Evolutionary conservation across 2,797 vertebrate genomes (phyloP), one percentile per base, ranked within the genome.

Genomic region (Denticeps clupeoides): DNA sequence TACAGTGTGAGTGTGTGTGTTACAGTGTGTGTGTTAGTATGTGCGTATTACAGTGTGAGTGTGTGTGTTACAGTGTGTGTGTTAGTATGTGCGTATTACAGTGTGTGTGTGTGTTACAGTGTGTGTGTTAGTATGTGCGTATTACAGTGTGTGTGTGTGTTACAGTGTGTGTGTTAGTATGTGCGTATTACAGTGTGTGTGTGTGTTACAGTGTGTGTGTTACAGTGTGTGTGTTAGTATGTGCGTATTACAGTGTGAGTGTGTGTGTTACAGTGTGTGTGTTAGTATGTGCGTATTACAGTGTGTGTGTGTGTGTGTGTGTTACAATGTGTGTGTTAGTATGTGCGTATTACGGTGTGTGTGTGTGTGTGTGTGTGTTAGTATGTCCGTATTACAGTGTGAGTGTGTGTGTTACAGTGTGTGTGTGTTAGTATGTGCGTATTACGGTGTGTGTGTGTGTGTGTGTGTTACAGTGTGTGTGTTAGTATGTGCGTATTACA

Each of bases 81-180:
- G 1, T 37, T 33, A 37, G n/a, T 37, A 33, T 37, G 35, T 16
- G 13, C 38, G 35, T 38, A 35, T 38, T 12, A 40, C 18, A 21
- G 38, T 41, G 38, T 22, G 41, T 43, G 41, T 15, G 23, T 25
- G 41, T 13, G 21, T 13, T 33, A n/a, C 7, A 40, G 12, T 15
- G 23, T 40, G 22, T 45, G 41, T 27, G 42, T 37, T 5, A 43
- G 26, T 35, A 40, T 53, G 41, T 52, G 29, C 37, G 31, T 29
- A 10, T 8, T 13, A 35, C 15, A 35, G 32, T 33, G 32, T 33
- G 32, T 16, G 46, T 41, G 19, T 41, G 16, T 24, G 9, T 48
- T 22, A 32, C 51, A 25, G 10, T 38, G 15, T 76, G 37, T 58
- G 69, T 79, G 24, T 25, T 24, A 7, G 24, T 68, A 77, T 77